Evolutionary conservation across 2,888 invertebrate species (phyloP).

Genomic region (Gari tellinella): DNA sequence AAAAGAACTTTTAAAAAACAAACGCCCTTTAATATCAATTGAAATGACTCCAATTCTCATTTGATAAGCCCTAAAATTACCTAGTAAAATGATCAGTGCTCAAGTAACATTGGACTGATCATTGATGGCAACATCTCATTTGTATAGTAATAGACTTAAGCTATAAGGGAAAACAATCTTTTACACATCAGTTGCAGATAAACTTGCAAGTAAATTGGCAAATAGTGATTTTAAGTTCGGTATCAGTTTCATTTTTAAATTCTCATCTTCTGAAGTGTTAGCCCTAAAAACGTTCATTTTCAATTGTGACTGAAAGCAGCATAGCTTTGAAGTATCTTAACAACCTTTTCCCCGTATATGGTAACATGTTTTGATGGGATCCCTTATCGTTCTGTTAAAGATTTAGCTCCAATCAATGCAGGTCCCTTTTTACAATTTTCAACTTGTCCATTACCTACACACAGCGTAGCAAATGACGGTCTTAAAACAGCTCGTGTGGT

Average conservation of each 20-base stretch:
- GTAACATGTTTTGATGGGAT: no score
- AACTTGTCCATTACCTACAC: constrained; percentile 3
- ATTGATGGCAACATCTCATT: neutral
- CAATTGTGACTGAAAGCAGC: neutral
- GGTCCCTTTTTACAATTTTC: constrained; percentile 1
- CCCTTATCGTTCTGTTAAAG: no score
- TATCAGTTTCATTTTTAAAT: neutral
- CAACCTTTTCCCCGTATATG: no score
- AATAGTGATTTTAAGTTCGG: neutral
- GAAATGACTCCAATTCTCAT: neutral
- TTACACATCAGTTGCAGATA: constrained; percentile 6
- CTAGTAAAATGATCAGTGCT: neutral
- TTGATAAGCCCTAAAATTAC: neutral
- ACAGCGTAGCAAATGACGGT: neutral
- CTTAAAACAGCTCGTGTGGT: no score
- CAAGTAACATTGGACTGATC: neutral
- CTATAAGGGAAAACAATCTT: neutral
- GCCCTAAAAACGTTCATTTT: neutral
- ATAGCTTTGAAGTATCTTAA: no score
- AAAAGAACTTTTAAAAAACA: no score
- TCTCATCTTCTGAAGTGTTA: no score
- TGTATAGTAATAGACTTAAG: neutral
- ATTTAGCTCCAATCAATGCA: neutral
- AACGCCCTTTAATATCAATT: no score
- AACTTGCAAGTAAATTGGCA: neutral